Base-by-base conservation (phyloP, 2,888 invertebrate species). In the Antheraea assamensis region DNA sequence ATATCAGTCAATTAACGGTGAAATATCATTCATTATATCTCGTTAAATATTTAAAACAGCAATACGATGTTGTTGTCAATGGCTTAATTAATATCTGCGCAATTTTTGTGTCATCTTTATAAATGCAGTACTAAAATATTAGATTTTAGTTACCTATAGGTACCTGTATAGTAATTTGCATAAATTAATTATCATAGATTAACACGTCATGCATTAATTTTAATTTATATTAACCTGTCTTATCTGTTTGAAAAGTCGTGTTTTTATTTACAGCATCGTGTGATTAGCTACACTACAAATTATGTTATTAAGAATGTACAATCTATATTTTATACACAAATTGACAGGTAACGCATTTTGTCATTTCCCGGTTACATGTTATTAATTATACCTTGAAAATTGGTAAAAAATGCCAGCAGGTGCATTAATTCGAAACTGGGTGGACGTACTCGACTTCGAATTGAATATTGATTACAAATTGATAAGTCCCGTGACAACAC, bases 1-100 rank as follows among this genome's bases (percentile, higher is more conserved):
- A 86, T 82, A 80, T 84, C 64, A 79, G 81, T 82, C 87, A 89
- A 91, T 93, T 87, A 90, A 76, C 78, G 74, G 83, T 91, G 87
- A 93, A 91, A 90, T 93, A 92, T 87, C 82, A 87, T 86, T 89
- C 91, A 93, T 94, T 93, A 93, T 82, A 81, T 77, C 90, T 94
- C 93, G 86, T 93, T 93, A 92, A 80, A 90, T 93, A 93, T 93
- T 93, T 89, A 92, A 93, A 93, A 87, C 85, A 89, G 90, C 82
- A 80, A 83, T 83, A 77, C 80, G 64, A 77, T 82, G 77, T 80
- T 82, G 80, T 82, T 82, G 79, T 79, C 82, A 85, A 90, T 87
- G 85, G 76, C 87, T 89, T 86, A 79, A 90, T 91, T 87, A 73
- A 73, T 55, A 75, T 74, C 64, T 70, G 35, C 35, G 58, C 55